Evolutionary conservation across 2,113 vertebrate genomes (phyloP).

Genomic region (Oenanthe melanoleuca): DNA sequence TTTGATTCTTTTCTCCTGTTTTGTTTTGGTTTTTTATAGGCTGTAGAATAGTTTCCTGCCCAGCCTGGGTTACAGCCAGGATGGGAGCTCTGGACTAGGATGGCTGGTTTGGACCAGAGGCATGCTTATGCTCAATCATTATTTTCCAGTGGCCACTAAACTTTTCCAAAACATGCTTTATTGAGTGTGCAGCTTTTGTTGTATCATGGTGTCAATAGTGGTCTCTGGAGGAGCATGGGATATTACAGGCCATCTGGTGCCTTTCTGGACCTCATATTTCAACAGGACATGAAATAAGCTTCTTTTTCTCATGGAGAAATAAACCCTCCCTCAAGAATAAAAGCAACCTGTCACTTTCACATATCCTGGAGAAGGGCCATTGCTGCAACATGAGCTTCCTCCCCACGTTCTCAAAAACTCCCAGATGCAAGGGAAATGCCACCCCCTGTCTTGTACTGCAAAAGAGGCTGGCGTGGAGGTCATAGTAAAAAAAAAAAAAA

Average conservation of each 20-base stretch:
- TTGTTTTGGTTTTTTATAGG: neutral
- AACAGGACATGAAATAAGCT: neutral
- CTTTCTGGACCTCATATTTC: neutral
- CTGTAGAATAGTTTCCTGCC: neutral
- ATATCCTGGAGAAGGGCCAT: neutral
- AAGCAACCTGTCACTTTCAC: neutral
- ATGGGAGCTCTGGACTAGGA: neutral
- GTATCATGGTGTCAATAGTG: neutral
- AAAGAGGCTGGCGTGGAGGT: no score
- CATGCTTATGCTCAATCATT: rapidly evolving
- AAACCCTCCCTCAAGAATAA: neutral
- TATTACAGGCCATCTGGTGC: neutral
- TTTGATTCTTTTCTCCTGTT: neutral
- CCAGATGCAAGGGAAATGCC: no score
- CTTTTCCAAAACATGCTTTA: neutral
- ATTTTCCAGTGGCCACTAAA: neutral
- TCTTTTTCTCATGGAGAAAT: neutral
- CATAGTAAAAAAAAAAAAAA: no score
- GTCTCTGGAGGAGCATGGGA: neutral
- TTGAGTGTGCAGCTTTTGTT: neutral
- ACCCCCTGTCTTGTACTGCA: no score
- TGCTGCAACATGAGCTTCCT: rapidly evolving
- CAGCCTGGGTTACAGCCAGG: neutral
- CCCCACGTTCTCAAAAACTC: rapidly evolving
- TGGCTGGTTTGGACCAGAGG: neutral